phyloP scores from a whole-genome alignment of 2,113 vertebrate genomes.

The Chaetorhynchus papuensis region DNA sequence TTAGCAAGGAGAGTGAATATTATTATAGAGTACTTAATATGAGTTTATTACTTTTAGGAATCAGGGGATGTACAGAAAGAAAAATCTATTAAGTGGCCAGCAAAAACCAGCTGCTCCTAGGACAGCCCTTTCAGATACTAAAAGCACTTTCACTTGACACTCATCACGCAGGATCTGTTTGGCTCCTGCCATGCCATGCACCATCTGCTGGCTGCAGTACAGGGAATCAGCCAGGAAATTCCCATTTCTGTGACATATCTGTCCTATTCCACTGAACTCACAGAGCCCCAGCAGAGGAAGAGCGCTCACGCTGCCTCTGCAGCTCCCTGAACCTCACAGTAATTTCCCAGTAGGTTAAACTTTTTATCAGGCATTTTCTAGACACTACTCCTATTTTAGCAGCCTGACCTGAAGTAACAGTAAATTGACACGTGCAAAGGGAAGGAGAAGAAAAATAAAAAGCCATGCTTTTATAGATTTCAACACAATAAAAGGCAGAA shows the following conservation, averaged over 20 bases:
- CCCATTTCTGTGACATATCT: background rate
- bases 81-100: background rate
- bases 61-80: background rate
- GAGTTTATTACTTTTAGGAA: background rate
- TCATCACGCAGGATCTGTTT: background rate
- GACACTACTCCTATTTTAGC: background rate
- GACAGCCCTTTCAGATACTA: background rate
- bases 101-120: background rate
- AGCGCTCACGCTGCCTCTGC: rapidly evolving
- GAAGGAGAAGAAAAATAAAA: background rate
- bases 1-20: background rate
- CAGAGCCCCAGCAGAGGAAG: background rate
- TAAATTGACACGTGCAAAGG: background rate
- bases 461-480: background rate
- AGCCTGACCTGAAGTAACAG: background rate
- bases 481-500: background rate
- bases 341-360: background rate
- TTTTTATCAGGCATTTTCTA: background rate
- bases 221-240: background rate
- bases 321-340: background rate
- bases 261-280: background rate
- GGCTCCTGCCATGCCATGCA: background rate
- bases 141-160: background rate
- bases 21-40: background rate
- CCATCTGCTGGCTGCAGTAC: background rate